Conservation (phyloP, 92 coral and sea anemone species). For the Parazoanthus darwini region DNA sequence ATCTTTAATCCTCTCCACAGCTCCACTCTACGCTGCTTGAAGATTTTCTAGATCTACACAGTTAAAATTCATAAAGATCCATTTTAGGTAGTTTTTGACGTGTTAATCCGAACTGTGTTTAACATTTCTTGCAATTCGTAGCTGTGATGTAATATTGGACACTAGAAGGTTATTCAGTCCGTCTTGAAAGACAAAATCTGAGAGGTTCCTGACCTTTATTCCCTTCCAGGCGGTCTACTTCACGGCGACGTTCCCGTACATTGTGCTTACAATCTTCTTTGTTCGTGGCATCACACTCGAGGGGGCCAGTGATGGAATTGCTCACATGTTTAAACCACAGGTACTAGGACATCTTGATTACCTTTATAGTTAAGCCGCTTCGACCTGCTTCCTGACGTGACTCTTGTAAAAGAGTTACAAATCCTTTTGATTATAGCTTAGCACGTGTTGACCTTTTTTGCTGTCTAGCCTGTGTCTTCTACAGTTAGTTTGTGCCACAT, state of each 20-base stretch:
- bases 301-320: constrained; percentile 87
- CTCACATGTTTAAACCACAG: constrained; percentile 89
- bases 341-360: constrained; percentile 42
- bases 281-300: constrained; percentile 89
- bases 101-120: not conserved
- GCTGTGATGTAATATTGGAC: not conserved
- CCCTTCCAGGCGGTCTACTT: constrained; percentile 72
- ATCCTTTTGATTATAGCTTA: no score
- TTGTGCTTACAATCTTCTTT: constrained; percentile 85
- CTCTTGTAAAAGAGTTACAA: not conserved
- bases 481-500: no score
- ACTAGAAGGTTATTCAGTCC: not conserved
- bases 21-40: no score
- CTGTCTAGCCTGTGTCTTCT: no score
- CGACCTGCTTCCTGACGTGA: not conserved
- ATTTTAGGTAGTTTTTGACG: not conserved
- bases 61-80: no score
- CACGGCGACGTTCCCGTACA: constrained; percentile 87
- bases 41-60: no score
- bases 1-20: no score
- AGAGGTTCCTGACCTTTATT: not conserved
- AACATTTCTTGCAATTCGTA: not conserved
- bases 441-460: no score
- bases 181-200: not conserved
- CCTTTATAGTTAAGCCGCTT: not conserved